These are phyloP conservation scores for Hypselothyrea guttata DNA, from an alignment of 2,888 invertebrate species.

Conservation along the genomic window DNA sequence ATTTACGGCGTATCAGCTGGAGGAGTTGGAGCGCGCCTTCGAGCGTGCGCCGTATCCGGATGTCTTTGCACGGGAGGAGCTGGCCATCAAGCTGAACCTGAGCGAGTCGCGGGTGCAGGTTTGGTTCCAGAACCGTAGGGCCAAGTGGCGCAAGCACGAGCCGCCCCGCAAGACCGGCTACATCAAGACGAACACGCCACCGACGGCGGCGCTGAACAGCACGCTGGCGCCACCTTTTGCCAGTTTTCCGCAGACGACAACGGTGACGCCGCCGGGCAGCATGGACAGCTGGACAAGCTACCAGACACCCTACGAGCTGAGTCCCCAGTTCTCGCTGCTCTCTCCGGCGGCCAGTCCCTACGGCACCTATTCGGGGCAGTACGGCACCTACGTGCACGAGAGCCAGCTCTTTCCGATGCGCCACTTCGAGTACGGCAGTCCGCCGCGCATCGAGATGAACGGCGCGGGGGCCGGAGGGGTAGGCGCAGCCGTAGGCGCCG, in stretches of 20 bases:
- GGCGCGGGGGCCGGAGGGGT: conserved; percentile 46
- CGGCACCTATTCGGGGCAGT: conserved; percentile 86
- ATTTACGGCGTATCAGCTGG: conserved; percentile 96
- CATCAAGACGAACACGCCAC: conserved; percentile 88
- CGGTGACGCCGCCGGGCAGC: conserved; percentile 85
- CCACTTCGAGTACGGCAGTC: conserved; percentile 82
- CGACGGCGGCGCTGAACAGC: conserved; percentile 82
- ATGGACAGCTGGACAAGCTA: conserved; percentile 90
- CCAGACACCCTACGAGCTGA: conserved; percentile 89
- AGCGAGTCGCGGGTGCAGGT: conserved; percentile 89
- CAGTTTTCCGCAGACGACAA: conserved; percentile 85
- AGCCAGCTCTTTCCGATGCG: conserved; percentile 88
- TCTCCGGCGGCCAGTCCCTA: conserved; percentile 87
- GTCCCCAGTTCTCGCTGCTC: conserved; percentile 88
- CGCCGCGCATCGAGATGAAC: conserved; percentile 80
- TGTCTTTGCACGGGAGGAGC: conserved; percentile 96
- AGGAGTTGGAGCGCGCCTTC: conserved; percentile 96
- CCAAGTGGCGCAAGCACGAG: conserved; percentile 97
- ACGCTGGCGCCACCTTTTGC: conserved; percentile 85
- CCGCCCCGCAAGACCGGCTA: conserved; percentile 94
- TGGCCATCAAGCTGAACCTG: conserved; percentile 94
- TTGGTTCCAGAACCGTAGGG: conserved; percentile 88
- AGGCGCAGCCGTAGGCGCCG: conserved; percentile 81
- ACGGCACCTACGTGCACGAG: conserved; percentile 88
- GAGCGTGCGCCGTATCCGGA: conserved; percentile 98